Base-by-base conservation (phyloP, 2,113 vertebrate species). In the Gavialis gangeticus region DNA sequence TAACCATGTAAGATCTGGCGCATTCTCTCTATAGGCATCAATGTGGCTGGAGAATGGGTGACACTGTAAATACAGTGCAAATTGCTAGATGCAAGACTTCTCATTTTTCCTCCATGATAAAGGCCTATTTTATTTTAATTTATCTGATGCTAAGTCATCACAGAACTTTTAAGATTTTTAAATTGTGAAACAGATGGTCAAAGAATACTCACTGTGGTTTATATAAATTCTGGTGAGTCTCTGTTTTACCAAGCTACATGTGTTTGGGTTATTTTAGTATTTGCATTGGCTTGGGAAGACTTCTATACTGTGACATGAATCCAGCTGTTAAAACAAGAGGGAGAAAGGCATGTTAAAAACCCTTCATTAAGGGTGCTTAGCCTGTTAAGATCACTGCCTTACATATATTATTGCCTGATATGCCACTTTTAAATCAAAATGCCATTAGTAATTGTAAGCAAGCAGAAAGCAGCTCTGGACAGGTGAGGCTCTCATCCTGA, bases 261-360 rank as follows among this genome's bases (percentile, higher is more conserved):
- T 88, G 83, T 92, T 95, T 75, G 34, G 63, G 57, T 94, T 87
- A 75, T 96, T 92, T 96, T 93, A 95, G 88, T 13, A 89, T 13
- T 67, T 71, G 55, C 25, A 46, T 67, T 21, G 13, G 37, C 87
- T 95, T 91, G 54, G 57, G 18, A n/a, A 37, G 34, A 82, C 86
- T 94, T 78, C 24, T 79, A 76, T 76, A 87, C 58, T 71, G 86
- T 75, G 30, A 82, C 78, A 80, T 67, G 56, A 84, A 95, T 93
- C 54, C 84, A 93, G 64, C 60, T 87, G 12, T 95, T 92, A 84
- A 96, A 96, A 85, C 79, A 91, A 78, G 82, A 81, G 22, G 66
- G 30, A 93, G 73, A 57, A 7, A 57, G 30, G 15, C 22, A n/a
- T 63, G 66, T 90, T 86, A 54, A 76, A 89, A 46, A 46, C 25